phyloP scores from a whole-genome alignment of 2,113 vertebrate species.

The Arothron firmamentum region DNA sequence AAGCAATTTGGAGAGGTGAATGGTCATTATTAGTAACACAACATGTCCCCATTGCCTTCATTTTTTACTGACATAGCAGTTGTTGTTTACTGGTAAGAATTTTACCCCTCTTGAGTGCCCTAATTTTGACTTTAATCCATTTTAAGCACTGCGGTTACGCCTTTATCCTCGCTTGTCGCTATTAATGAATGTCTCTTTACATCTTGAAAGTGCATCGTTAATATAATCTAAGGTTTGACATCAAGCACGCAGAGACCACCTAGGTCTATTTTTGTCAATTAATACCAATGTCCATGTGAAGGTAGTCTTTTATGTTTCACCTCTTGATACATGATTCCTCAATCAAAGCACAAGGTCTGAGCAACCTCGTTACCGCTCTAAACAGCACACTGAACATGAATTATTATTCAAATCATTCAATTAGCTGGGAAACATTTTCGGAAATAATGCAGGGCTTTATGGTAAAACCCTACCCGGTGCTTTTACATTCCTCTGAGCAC shows the following conservation, averaged over 20 bases:
- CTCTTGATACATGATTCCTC: slow-evolving; percentile 61
- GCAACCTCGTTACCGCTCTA: slow-evolving; percentile 47
- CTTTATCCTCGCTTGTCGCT: not conserved
- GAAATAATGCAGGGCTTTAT: slow-evolving; percentile 1
- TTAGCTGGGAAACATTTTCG: slow-evolving; percentile 32
- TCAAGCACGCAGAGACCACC: slow-evolving; percentile 17
- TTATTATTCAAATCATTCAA: slow-evolving; percentile 52
- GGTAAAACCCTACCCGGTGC: slow-evolving; percentile 2
- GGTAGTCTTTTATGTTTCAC: slow-evolving; percentile 38
- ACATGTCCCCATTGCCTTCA: slow-evolving; percentile 25
- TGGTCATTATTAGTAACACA: slow-evolving; percentile 35
- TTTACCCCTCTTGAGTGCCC: not conserved
- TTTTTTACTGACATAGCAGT: slow-evolving; percentile 19
- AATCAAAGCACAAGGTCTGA: slow-evolving; percentile 44
- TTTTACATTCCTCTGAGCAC: slow-evolving; percentile 16
- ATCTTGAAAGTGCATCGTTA: slow-evolving; percentile 19
- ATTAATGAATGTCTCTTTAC: slow-evolving; percentile 23
- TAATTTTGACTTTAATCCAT: not conserved
- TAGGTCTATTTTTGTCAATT: slow-evolving; percentile 47
- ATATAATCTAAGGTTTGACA: slow-evolving; percentile 32
- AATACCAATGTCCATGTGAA: slow-evolving; percentile 27
- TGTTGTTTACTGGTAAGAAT: slow-evolving; percentile 14
- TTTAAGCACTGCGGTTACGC: not conserved
- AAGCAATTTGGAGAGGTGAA: slow-evolving; percentile 11
- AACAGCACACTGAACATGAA: slow-evolving; percentile 39